Evolutionary conservation across 2,113 vertebrate species (phyloP).

Genomic region (Vanacampus margaritifer): DNA sequence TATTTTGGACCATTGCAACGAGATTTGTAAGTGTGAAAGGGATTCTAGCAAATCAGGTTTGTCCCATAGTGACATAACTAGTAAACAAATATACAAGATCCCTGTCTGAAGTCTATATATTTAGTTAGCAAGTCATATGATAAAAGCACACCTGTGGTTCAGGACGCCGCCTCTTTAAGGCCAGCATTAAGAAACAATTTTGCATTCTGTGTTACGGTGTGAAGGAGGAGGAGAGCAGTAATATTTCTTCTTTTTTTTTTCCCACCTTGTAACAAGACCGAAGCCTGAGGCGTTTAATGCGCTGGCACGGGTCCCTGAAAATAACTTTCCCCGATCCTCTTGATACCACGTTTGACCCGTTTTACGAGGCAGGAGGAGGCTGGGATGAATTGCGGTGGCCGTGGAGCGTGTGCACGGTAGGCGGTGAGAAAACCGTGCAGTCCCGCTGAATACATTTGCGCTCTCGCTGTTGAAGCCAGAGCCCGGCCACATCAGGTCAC

Average conservation of each 20-base stretch:
- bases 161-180: neutral
- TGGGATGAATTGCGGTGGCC: slow-evolving; percentile 49
- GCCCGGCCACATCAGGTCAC: slow-evolving; percentile 51
- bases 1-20: neutral
- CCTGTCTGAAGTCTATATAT: too few relatives aligned
- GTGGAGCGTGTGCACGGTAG: slow-evolving; percentile 10
- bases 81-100: too few relatives aligned
- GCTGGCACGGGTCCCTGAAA: slow-evolving; percentile 64
- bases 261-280: slow-evolving; percentile 60
- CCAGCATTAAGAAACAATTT: neutral
- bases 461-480: slow-evolving; percentile 23
- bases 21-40: neutral
- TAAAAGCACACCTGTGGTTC: neutral
- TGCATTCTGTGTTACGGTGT: slow-evolving; percentile 46
- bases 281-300: slow-evolving; percentile 54
- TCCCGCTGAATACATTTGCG: slow-evolving; percentile 14
- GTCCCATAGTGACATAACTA: too few relatives aligned
- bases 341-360: slow-evolving; percentile 62
- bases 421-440: slow-evolving; percentile 32
- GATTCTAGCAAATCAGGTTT: too few relatives aligned
- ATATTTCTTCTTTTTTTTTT: slow-evolving; percentile 49
- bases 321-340: slow-evolving; percentile 66
- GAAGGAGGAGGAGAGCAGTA: slow-evolving; percentile 41
- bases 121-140: neutral
- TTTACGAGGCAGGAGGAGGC: slow-evolving; percentile 55